phyloP scores from a whole-genome alignment of 1,140 invertebrate genomes.

The Adoxophyes honmai region DNA sequence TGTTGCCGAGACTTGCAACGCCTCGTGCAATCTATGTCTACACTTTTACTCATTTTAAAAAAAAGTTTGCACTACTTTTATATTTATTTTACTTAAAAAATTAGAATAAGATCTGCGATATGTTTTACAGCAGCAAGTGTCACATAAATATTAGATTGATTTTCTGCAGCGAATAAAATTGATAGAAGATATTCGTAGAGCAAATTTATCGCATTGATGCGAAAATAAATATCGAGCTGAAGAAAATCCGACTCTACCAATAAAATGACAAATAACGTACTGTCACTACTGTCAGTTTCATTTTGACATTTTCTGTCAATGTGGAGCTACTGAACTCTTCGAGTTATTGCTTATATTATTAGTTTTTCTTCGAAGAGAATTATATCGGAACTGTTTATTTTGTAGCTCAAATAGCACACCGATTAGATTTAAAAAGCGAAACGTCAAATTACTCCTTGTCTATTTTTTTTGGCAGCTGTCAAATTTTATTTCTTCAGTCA shows the following conservation, averaged over 20 bases:
- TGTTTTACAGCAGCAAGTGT: not conserved
- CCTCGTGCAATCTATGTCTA: slow-evolving; percentile 72
- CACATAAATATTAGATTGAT: not conserved
- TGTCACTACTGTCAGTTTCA: no score
- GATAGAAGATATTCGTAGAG: not conserved
- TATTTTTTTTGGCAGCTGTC: slow-evolving; percentile 1
- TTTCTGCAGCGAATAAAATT: not conserved
- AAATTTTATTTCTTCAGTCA: no score
- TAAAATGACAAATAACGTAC: not conserved
- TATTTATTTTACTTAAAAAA: no score
- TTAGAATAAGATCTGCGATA: not conserved
- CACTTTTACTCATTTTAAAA: slow-evolving; percentile 58
- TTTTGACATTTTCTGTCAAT: slow-evolving; percentile 5
- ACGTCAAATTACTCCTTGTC: not conserved
- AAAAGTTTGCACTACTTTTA: slow-evolving; percentile 24
- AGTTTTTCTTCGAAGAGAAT: not conserved
- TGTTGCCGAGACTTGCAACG: slow-evolving; percentile 80
- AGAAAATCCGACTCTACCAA: no score
- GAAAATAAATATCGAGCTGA: not conserved
- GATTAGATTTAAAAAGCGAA: not conserved
- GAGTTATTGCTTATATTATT: not conserved
- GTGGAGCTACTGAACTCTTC: not conserved
- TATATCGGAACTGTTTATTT: not conserved
- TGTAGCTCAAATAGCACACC: not conserved
- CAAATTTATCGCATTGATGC: not conserved